phyloP scores from a whole-genome alignment of 92 coral and sea anemone species.

The Blastomussa wellsi region DNA sequence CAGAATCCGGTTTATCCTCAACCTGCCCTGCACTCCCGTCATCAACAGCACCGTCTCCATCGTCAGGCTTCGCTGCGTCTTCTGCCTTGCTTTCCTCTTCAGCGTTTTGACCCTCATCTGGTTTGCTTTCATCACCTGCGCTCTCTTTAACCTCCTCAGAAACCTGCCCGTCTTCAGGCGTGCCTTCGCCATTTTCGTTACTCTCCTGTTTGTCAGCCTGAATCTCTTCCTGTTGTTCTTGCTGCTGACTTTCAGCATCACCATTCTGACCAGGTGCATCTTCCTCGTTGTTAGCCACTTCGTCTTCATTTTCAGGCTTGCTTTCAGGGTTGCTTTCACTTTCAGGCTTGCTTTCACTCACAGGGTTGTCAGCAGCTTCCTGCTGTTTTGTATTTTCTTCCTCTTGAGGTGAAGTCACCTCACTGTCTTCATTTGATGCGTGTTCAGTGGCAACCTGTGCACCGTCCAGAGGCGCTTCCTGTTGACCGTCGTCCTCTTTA shows the following conservation, averaged over 20 bases:
- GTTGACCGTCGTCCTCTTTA: slow-evolving; percentile 15
- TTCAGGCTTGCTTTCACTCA: slow-evolving; percentile 31
- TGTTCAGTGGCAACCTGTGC: slow-evolving; percentile 9
- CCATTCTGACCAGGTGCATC: slow-evolving; percentile 28
- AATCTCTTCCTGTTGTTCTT: slow-evolving; percentile 28
- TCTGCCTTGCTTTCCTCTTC: slow-evolving; percentile 10
- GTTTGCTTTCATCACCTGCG: slow-evolving; percentile 51
- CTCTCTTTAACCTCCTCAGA: slow-evolving; percentile 23
- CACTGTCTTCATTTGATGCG: slow-evolving; percentile 6
- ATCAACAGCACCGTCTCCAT: not conserved
- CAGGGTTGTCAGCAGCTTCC: slow-evolving; percentile 31
- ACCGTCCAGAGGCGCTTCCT: not conserved
- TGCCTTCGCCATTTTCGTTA: slow-evolving; percentile 44
- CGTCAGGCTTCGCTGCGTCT: not conserved
- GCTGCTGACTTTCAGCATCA: slow-evolving; percentile 42
- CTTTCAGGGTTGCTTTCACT: slow-evolving; percentile 19
- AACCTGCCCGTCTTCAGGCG: slow-evolving; percentile 45
- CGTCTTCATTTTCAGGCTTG: slow-evolving; percentile 5
- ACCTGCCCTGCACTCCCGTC: slow-evolving; percentile 1
- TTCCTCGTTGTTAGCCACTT: slow-evolving; percentile 35
- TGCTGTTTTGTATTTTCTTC: slow-evolving; percentile 6
- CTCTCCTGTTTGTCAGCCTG: slow-evolving; percentile 36
- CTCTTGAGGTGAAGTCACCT: slow-evolving; percentile 14
- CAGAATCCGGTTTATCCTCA: not conserved
- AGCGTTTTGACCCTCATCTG: slow-evolving; percentile 49